Evolutionary conservation across 2,888 invertebrate species (phyloP), one percentile per base, ranked within the genome.

Genomic region (Pyrochroa serraticornis): DNA sequence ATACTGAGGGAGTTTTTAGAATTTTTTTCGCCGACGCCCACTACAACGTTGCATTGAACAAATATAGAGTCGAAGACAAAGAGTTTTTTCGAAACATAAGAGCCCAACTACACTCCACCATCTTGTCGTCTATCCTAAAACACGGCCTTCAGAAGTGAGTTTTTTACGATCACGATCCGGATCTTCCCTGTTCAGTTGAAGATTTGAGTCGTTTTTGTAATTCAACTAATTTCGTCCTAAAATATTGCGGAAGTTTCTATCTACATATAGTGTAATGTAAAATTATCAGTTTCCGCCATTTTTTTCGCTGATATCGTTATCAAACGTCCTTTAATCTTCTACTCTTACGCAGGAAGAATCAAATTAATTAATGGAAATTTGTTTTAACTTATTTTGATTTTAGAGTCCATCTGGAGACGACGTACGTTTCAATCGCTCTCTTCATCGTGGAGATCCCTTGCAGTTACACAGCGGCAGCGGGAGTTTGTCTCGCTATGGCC

Each of bases 361-460:
- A 36, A 36, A n/a, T n/a, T n/a, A n/a, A n/a, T n/a, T n/a, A n/a
- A n/a, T n/a, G n/a, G n/a, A n/a, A n/a, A n/a, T n/a, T n/a, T n/a
- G n/a, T n/a, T 22, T 47, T 36, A 9, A 37, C n/a, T 36, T 14
- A 41, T 39, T 33, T 39, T 38, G 10, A 41, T 48, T 43, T 55
- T 45, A 75, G 73, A 49, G 74, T 80, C n/a, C 84, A 85, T 64
- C 66, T 87, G 22, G 84, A 85, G 64, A 80, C 80, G 3, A 73
- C 82, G 0, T 87, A 83, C 64, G 79, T 82, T 34, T 80, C 84
- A 0, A 76, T 86, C n/a, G 83, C 84, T 44, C 72, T 84, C 39
- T 75, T 85, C 1, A 77, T 84, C 0, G 72, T 85, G 7, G 87
- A 86, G 70, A 81, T 87, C 8, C 87, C 87, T 0, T 86, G 85